A percentile compares a stretch with the other conserved stretches of the same genome.
These are phyloP conservation scores for Drosophila ironensis DNA, from an alignment of 1,140 invertebrate species.

Conservation along the genomic window DNA sequence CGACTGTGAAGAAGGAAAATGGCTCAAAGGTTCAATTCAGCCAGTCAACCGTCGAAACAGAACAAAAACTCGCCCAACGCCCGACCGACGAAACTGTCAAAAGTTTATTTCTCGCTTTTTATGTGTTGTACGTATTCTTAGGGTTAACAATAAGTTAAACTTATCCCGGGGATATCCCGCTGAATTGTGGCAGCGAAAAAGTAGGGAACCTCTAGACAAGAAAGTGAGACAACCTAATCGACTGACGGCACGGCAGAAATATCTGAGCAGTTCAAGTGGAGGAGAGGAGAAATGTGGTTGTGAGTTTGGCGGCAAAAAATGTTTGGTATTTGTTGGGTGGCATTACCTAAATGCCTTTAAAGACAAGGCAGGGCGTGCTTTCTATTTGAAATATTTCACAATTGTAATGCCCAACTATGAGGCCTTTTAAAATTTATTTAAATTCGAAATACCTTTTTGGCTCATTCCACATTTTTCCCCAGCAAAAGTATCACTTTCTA, in stretches of 20 bases:
- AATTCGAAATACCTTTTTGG: no score
- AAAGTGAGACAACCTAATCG: slow-evolving; percentile 45
- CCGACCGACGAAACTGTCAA: slow-evolving; percentile 52
- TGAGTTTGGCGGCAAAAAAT: background rate
- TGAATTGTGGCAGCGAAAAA: slow-evolving; percentile 36
- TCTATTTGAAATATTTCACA: no score
- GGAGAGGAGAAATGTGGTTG: background rate
- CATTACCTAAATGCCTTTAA: background rate
- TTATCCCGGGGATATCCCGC: slow-evolving; percentile 42
- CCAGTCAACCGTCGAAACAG: slow-evolving; percentile 39
- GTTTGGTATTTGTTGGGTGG: background rate
- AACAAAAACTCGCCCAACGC: slow-evolving; percentile 45
- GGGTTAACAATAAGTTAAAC: slow-evolving; percentile 67
- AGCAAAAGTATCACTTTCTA: background rate
- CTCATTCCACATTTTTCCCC: no score
- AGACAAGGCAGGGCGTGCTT: background rate
- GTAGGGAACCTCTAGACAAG: background rate
- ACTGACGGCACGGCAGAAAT: slow-evolving; percentile 38
- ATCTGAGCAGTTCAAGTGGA: slow-evolving; percentile 14
- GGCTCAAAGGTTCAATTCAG: slow-evolving; percentile 54
- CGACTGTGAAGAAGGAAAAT: slow-evolving; percentile 45
- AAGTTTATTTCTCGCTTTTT: slow-evolving; percentile 61
- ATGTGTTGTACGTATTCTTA: background rate
- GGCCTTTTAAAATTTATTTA: no score
- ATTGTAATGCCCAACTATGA: no score